Conservation (phyloP, 2,888 invertebrate species). For the Xylophagus ater region DNA sequence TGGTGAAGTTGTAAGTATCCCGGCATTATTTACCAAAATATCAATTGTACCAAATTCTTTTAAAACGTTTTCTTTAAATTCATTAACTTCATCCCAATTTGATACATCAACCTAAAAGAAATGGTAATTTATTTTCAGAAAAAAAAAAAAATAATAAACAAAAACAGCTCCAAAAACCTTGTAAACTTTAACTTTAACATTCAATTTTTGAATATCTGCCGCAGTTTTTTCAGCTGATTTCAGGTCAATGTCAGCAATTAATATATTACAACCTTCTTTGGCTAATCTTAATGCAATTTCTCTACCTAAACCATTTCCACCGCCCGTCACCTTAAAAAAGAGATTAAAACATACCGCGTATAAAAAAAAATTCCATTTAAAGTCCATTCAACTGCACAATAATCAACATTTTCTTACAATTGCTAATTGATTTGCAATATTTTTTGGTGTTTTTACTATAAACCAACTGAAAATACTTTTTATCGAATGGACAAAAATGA, state of each 20-base stretch:
- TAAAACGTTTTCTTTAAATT: conserved; percentile 32
- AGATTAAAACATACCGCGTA: neutral
- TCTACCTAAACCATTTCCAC: conserved; percentile 40
- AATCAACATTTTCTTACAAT: too few species aligned
- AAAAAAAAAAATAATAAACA: neutral
- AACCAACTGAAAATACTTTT: too few species aligned
- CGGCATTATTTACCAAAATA: conserved; percentile 41
- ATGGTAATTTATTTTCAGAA: too few species aligned
- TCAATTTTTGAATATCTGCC: conserved; percentile 30
- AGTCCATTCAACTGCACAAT: too few species aligned
- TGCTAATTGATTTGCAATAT: conserved; percentile 2
- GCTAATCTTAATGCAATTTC: conserved; percentile 38
- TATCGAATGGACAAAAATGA: too few species aligned
- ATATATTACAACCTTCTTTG: conserved; percentile 36
- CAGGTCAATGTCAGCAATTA: conserved; percentile 37
- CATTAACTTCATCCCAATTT: conserved; percentile 31
- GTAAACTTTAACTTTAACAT: conserved; percentile 33
- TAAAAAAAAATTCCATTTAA: conserved; percentile 5
- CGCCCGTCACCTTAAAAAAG: conserved; percentile 37
- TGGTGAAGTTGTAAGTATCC: conserved; percentile 36
- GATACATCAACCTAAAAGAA: conserved; percentile 33
- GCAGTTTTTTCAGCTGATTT: conserved; percentile 34
- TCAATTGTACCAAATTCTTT: conserved; percentile 39
- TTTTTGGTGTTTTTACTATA: conserved; percentile 1
- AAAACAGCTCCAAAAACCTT: conserved; percentile 22